A percentile compares a stretch with the other conserved stretches of the same genome.
Conservation (phyloP, 1,140 invertebrate genomes). For the Drosophila tropicalis region DNA sequence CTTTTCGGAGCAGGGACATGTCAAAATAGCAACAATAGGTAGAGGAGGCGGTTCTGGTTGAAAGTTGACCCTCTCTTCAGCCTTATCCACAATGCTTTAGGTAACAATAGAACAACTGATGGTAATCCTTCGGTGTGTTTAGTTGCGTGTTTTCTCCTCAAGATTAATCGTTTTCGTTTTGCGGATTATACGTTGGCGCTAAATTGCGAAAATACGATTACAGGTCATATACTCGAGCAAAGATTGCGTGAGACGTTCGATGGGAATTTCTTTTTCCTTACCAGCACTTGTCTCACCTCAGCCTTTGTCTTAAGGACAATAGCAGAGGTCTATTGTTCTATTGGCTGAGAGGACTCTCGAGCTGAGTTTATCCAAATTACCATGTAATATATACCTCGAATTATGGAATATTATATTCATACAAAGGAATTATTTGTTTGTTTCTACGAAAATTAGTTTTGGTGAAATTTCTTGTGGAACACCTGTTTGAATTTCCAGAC, state of each 20-base stretch:
- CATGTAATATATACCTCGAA: conserved; percentile 66
- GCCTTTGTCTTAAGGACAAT: conserved; percentile 41
- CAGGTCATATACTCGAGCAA: conserved; percentile 26
- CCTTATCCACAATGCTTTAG: conserved; percentile 11
- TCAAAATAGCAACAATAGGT: conserved; percentile 78
- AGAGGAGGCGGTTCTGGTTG: conserved; percentile 57
- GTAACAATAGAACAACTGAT: conserved; percentile 70
- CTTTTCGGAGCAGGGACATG: conserved; percentile 29
- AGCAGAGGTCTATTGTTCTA: conserved; percentile 29
- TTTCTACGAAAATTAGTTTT: conserved; percentile 61
- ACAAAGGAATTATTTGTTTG: conserved; percentile 44
- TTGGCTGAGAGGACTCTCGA: neutral
- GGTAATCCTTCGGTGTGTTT: conserved; percentile 52
- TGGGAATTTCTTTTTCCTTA: conserved; percentile 46
- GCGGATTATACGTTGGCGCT: conserved; percentile 76
- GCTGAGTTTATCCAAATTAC: conserved; percentile 48
- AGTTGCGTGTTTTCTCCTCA: conserved; percentile 41
- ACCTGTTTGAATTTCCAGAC: conserved; percentile 49
- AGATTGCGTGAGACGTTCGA: conserved; percentile 2
- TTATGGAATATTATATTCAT: conserved; percentile 57
- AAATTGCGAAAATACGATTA: conserved; percentile 80
- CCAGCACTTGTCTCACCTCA: conserved; percentile 41
- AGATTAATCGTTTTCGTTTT: conserved; percentile 79
- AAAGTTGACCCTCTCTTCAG: conserved; percentile 48
- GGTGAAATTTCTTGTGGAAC: conserved; percentile 15